Evolutionary conservation across 2,113 vertebrate genomes (phyloP).

Genomic region (Pandion haliaetus): DNA sequence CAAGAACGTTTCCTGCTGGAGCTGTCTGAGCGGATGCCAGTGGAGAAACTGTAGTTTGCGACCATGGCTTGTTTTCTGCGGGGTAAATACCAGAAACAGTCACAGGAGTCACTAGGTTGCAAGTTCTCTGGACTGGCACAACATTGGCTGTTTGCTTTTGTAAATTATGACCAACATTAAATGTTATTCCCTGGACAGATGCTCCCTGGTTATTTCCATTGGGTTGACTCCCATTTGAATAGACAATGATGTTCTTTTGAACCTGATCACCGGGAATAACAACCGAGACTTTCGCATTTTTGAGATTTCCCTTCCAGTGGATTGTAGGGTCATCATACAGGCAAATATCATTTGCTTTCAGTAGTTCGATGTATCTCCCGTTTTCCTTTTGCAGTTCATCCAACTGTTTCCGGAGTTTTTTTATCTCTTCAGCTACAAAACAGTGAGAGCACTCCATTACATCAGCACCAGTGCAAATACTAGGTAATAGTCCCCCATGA

Average conservation of each 20-base stretch:
- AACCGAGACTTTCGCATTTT: conserved; percentile 87
- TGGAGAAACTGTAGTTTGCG: conserved; percentile 75
- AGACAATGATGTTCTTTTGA: conserved; percentile 92
- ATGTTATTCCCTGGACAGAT: conserved; percentile 76
- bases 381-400: conserved; percentile 93
- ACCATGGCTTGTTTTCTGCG: conserved; percentile 78
- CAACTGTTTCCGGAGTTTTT: conserved; percentile 87
- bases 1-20: conserved; percentile 70
- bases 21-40: conserved; percentile 74
- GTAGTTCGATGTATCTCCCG: conserved; percentile 89
- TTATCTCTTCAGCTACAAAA: conserved; percentile 92
- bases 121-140: conserved; percentile 83
- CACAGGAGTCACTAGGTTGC: conserved; percentile 79
- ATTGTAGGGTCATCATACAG: conserved; percentile 93
- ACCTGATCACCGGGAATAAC: conserved; percentile 87
- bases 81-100: conserved; percentile 79
- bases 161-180: conserved; percentile 77
- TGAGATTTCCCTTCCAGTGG: conserved; percentile 95
- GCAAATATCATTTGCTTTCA: conserved; percentile 95
- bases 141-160: conserved; percentile 86
- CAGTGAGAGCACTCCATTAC: background rate
- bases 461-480: background rate
- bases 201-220: conserved; percentile 79
- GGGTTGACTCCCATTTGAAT: conserved; percentile 85
- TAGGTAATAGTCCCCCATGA: background rate